Conservation (phyloP, 2,113 vertebrate species). For the Catharus bicknelli region DNA sequence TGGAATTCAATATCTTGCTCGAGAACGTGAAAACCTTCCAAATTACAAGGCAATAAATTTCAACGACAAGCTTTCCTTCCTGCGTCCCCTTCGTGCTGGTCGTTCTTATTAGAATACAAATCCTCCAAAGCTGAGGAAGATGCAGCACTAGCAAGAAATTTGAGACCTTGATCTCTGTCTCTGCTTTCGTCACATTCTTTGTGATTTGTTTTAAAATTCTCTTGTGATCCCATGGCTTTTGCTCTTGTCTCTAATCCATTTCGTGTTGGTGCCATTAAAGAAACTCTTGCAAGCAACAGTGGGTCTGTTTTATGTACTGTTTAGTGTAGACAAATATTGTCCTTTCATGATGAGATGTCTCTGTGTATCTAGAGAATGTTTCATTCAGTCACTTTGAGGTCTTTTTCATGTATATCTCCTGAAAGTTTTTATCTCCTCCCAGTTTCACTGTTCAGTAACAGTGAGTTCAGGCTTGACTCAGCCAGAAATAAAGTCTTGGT, state of each 20-base stretch:
- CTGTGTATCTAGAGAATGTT: neutral
- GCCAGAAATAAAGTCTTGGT: neutral
- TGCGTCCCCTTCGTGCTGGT: conserved; percentile 22
- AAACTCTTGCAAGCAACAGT: neutral
- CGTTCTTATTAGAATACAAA: neutral
- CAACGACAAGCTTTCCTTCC: conserved; percentile 10
- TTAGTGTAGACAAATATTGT: neutral
- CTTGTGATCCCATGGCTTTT: rapidly evolving
- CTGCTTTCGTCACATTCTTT: neutral
- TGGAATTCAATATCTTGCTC: neutral
- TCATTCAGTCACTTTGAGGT: rapidly evolving
- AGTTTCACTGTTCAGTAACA: neutral
- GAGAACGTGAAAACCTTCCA: neutral
- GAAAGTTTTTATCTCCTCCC: neutral
- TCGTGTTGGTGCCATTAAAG: neutral
- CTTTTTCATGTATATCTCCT: neutral
- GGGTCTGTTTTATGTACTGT: neutral
- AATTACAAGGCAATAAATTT: neutral
- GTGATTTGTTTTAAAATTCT: neutral
- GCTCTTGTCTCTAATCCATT: neutral
- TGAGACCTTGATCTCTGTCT: neutral
- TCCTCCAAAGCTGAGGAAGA: neutral
- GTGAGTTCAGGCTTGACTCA: neutral
- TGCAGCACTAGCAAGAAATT: neutral
- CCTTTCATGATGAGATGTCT: neutral